phyloP scores from a whole-genome alignment of 2,113 vertebrate species.

The Nannospalax galili region DNA sequence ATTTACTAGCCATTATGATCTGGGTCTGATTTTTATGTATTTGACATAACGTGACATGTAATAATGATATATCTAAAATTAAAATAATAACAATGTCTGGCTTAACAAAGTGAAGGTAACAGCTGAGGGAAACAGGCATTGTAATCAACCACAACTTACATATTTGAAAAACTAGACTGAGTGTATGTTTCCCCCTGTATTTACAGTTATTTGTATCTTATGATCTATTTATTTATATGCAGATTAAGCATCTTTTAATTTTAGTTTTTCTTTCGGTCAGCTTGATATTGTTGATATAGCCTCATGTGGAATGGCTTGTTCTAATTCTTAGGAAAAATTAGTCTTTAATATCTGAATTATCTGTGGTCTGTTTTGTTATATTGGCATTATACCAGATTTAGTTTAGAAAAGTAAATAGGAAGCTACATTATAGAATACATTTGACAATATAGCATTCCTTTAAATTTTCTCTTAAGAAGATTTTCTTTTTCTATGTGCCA shows the following conservation, averaged over 20 bases:
- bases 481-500: background rate
- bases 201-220: background rate
- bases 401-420: background rate
- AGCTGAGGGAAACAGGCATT: background rate
- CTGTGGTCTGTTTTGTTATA: background rate
- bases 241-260: background rate
- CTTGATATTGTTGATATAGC: background rate
- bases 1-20: background rate
- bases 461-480: background rate
- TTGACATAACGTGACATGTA: background rate
- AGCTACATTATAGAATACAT: background rate
- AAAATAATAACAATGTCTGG: background rate
- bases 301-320: background rate
- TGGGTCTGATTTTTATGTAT: background rate
- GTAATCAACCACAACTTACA: background rate
- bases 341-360: background rate
- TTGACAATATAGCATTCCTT: background rate
- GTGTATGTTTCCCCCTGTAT: background rate
- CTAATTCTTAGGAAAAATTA: background rate
- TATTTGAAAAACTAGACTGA: too few relatives aligned
- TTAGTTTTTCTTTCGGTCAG: background rate
- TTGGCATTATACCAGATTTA: background rate
- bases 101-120: background rate
- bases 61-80: background rate
- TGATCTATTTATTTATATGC: background rate